Evolutionary conservation across 2,888 invertebrate genomes (phyloP).

Genomic region (Pammene aurita): DNA sequence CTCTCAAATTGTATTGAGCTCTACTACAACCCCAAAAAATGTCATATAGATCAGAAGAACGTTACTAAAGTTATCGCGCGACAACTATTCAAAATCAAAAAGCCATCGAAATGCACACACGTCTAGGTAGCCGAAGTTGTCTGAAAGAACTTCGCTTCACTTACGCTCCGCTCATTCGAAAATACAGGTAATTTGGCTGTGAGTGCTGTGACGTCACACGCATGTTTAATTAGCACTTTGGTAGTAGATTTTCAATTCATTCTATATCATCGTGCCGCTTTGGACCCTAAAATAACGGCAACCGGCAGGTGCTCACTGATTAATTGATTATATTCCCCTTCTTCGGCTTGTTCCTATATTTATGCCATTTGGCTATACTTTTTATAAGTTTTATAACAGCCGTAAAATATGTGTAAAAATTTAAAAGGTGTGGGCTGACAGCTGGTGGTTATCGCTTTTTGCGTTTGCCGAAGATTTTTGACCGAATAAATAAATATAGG

Average conservation of each 20-base stretch:
- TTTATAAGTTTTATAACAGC: conserved; percentile 24
- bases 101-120: too few relatives aligned
- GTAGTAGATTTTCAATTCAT: neutral
- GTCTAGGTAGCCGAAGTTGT: too few relatives aligned
- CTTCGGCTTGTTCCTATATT: neutral
- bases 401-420: conserved; percentile 15
- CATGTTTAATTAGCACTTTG: too few relatives aligned
- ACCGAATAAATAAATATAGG: neutral
- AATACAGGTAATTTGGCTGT: too few relatives aligned
- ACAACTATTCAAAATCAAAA: too few relatives aligned
- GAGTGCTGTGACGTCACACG: too few relatives aligned
- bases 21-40: too few relatives aligned
- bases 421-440: conserved; percentile 2
- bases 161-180: too few relatives aligned
- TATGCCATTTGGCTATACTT: conserved; percentile 16
- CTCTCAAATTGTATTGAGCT: too few relatives aligned
- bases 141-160: too few relatives aligned
- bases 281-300: neutral
- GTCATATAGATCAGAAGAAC: too few relatives aligned
- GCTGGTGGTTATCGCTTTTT: conserved; percentile 12
- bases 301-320: conserved; percentile 8
- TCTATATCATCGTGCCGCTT: neutral
- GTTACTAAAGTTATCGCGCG: too few relatives aligned
- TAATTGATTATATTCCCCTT: conserved; percentile 9
- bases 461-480: neutral